Conservation (phyloP, 37 sponge, comb jelly and placozoan genomes). For the Cladorhizidae sp. region DNA sequence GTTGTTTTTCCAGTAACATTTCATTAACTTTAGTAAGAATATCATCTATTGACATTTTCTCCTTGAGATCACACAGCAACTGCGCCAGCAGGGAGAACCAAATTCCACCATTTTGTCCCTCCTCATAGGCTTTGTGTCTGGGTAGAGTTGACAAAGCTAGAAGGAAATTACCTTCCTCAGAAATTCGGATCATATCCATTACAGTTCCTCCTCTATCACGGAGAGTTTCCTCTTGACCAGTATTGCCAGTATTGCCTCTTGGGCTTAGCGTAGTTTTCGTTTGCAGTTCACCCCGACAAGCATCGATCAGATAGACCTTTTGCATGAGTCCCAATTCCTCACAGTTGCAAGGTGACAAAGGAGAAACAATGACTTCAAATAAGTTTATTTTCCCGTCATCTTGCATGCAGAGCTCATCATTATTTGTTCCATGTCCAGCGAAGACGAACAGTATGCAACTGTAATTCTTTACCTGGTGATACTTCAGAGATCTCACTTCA, state of each 20-base stretch:
- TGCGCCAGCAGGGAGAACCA: conserved; percentile 27
- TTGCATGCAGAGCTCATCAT: conserved; percentile 9
- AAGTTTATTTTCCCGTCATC: conserved; percentile 19
- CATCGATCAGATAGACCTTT: conserved; percentile 65
- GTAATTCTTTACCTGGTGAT: not conserved
- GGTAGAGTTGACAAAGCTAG: conserved; percentile 49
- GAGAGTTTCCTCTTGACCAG: too few relatives aligned
- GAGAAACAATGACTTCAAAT: not conserved
- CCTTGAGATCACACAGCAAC: not conserved
- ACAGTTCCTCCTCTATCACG: not conserved
- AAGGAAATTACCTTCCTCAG: conserved; percentile 40
- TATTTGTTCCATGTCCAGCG: conserved; percentile 37
- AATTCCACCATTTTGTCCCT: conserved; percentile 6
- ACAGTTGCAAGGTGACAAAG: conserved; percentile 3
- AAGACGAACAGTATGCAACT: conserved; percentile 30
- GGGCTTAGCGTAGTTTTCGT: not conserved
- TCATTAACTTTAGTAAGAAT: conserved; percentile 22
- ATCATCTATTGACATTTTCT: not conserved
- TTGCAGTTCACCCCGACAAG: conserved; percentile 39
- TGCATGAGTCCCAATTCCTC: conserved; percentile 10
- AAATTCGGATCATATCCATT: conserved; percentile 1
- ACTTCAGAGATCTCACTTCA: not conserved
- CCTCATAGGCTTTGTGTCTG: conserved; percentile 29
- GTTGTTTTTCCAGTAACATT: not conserved
- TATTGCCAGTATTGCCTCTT: not conserved